Evolutionary conservation across 2,113 vertebrate genomes (phyloP).

Genomic region (Menura novaehollandiae): DNA sequence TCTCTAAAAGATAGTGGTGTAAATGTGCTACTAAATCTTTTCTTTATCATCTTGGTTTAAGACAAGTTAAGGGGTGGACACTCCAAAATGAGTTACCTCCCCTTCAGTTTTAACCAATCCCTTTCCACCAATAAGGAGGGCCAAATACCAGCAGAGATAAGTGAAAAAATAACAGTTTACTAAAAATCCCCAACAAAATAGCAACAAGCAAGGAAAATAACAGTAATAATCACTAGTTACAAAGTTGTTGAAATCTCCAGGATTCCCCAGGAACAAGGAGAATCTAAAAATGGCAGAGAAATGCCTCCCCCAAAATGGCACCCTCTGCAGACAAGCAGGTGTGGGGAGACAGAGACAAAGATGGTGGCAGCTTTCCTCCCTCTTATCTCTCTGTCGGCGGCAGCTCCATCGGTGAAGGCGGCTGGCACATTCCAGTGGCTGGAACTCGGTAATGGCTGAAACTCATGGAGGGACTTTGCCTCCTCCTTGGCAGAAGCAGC

Average conservation of each 20-base stretch:
- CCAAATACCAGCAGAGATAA: neutral
- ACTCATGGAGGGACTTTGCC: accelerated
- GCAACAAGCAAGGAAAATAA: neutral
- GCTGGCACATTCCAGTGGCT: accelerated
- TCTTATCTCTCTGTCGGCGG: accelerated
- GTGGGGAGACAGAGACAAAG: neutral
- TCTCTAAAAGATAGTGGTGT: neutral
- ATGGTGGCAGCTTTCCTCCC: accelerated
- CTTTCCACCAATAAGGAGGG: neutral
- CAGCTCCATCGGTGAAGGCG: accelerated
- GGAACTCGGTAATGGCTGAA: neutral
- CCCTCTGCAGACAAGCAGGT: too few relatives aligned
- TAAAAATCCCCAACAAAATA: neutral
- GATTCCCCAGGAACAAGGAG: neutral
- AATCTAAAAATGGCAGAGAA: neutral
- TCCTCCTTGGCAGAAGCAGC: neutral
- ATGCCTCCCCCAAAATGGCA: neutral
- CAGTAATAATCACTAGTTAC: neutral
- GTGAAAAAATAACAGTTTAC: neutral
- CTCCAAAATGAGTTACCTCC: neutral
- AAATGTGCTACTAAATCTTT: neutral
- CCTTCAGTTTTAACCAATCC: neutral
- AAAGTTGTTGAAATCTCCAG: neutral
- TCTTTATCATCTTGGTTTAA: neutral
- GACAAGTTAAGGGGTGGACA: neutral